These are phyloP conservation scores for Actenoides lindsayi DNA, from an alignment of 2,113 vertebrate genomes.

Conservation along the genomic window DNA sequence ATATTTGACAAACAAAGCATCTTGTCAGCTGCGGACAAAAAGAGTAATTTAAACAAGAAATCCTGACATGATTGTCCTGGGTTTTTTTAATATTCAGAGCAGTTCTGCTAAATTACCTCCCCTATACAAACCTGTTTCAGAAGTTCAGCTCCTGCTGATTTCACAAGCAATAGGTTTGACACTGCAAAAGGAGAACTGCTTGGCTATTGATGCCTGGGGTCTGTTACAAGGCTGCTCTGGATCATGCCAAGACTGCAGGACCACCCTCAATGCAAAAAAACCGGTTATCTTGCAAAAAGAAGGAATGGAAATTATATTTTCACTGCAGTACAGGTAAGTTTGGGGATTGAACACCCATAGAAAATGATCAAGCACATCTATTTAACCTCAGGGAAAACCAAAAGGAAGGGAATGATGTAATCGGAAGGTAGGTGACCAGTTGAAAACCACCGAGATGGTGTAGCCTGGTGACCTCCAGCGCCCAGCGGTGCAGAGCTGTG, in stretches of 20 bases:
- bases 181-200: not conserved
- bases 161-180: not conserved
- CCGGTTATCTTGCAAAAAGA: not conserved
- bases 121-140: not conserved
- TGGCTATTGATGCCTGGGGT: not conserved
- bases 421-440: not conserved
- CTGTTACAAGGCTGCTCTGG: not conserved
- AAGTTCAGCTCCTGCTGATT: not conserved
- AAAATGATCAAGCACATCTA: fast-evolving
- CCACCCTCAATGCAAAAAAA: not conserved
- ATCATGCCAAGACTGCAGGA: not conserved
- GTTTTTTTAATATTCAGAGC: not conserved
- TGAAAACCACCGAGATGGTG: not conserved
- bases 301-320: not conserved
- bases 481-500: fast-evolving
- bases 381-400: not conserved
- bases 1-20: not conserved
- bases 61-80: not conserved
- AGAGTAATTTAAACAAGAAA: not conserved
- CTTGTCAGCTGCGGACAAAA: not conserved
- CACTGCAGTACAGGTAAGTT: not conserved
- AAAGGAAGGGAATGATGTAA: not conserved
- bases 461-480: not conserved
- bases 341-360: not conserved
- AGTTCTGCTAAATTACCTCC: not conserved